Conservation (phyloP, 2,113 vertebrate species). For the Oncorhynchus clarkii region DNA sequence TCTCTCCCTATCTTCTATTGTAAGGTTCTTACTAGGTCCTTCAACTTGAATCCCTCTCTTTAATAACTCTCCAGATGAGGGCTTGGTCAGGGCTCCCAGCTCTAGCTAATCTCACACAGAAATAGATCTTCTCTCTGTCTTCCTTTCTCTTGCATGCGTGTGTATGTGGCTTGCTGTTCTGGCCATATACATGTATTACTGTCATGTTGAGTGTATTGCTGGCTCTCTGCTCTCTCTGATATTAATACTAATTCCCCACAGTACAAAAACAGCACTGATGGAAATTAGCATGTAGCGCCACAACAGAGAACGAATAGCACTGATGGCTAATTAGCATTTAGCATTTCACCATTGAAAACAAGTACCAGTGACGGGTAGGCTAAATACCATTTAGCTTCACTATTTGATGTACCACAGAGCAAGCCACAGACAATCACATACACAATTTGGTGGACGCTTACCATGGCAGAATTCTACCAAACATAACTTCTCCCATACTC, state of each 20-base stretch:
- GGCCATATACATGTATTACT: too few relatives aligned
- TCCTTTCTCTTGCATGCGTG: constrained; percentile 13
- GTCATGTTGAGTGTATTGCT: neutral
- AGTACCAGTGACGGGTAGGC: too few relatives aligned
- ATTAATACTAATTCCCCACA: too few relatives aligned
- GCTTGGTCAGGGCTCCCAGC: constrained; percentile 55
- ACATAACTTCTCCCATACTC: too few relatives aligned
- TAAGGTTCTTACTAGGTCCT: neutral
- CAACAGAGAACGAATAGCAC: too few relatives aligned
- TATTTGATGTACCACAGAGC: too few relatives aligned
- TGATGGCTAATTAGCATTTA: too few relatives aligned
- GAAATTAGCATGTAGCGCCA: too few relatives aligned
- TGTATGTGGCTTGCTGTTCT: too few relatives aligned
- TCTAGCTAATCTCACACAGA: constrained; percentile 57
- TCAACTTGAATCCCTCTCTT: constrained; percentile 38
- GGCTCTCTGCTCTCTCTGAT: constrained; percentile 21
- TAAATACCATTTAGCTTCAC: too few relatives aligned
- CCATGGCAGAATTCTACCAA: too few relatives aligned
- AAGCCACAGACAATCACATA: neutral
- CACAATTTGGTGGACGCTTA: neutral
- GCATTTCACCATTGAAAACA: too few relatives aligned
- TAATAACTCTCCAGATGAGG: constrained; percentile 66
- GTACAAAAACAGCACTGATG: neutral
- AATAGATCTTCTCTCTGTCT: constrained; percentile 43
- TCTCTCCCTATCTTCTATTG: constrained; percentile 35